phyloP scores from a whole-genome alignment of 2,113 vertebrate species.

The Rhea pennata region DNA sequence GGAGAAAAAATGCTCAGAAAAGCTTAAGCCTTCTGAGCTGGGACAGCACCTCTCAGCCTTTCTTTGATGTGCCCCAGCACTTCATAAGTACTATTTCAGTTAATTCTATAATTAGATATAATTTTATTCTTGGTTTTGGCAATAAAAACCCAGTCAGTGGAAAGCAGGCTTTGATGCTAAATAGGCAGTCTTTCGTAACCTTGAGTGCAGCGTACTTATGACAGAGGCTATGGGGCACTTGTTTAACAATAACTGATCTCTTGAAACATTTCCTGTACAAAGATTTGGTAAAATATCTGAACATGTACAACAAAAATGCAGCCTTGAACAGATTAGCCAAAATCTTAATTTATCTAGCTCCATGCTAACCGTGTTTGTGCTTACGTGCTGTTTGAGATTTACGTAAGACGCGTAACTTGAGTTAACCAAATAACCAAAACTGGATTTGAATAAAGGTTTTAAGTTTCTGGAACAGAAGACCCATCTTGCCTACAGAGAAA shows the following conservation, averaged over 20 bases:
- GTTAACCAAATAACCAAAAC: not conserved
- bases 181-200: not conserved
- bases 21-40: not conserved
- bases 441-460: not conserved
- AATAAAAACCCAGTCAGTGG: not conserved
- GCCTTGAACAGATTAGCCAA: not conserved
- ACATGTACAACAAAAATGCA: not conserved
- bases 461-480: not conserved
- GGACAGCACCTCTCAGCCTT: not conserved
- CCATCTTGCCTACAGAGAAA: not conserved
- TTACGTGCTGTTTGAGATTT: not conserved
- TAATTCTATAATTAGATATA: not conserved
- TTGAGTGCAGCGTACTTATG: not conserved
- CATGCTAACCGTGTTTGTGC: not conserved
- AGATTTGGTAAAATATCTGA: not conserved
- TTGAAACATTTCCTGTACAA: not conserved
- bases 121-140: not conserved
- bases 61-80: not conserved
- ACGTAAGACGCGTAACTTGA: not conserved
- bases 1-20: not conserved
- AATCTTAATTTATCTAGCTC: not conserved
- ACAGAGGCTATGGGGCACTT: not conserved
- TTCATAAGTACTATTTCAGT: not conserved
- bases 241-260: not conserved
- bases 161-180: constrained; percentile 2